Conservation (phyloP, 2,113 vertebrate genomes). For the Myotis brandtii region DNA sequence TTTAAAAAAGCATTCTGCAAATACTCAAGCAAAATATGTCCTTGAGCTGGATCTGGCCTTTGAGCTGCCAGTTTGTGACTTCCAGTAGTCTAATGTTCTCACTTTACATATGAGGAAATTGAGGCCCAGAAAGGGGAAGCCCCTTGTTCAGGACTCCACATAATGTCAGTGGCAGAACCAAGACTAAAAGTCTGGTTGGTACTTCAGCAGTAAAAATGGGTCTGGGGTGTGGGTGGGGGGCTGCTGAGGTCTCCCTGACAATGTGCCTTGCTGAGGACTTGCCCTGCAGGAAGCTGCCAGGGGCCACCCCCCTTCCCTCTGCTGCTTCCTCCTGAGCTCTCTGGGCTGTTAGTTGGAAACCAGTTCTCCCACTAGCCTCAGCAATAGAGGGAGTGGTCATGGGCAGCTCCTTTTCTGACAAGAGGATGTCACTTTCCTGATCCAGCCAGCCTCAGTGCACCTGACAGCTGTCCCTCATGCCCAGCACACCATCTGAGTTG, state of each 20-base stretch:
- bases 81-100: not conserved
- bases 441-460: not conserved
- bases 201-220: not conserved
- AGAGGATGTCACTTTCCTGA: not conserved
- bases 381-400: not conserved
- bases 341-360: not conserved
- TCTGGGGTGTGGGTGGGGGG: fast-evolving
- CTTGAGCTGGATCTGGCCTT: not conserved
- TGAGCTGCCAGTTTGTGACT: not conserved
- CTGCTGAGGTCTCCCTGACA: not conserved
- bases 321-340: not conserved
- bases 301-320: not conserved
- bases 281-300: not conserved
- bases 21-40: not conserved
- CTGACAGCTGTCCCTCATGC: not conserved
- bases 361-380: not conserved
- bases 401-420: not conserved
- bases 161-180: not conserved
- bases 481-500: not conserved
- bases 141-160: not conserved
- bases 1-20: not conserved
- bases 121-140: not conserved
- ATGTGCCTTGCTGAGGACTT: not conserved
- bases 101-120: conserved; percentile 18
- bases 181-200: not conserved